Evolutionary conservation across 2,113 vertebrate genomes (phyloP).

Genomic region (Rattus rattus): DNA sequence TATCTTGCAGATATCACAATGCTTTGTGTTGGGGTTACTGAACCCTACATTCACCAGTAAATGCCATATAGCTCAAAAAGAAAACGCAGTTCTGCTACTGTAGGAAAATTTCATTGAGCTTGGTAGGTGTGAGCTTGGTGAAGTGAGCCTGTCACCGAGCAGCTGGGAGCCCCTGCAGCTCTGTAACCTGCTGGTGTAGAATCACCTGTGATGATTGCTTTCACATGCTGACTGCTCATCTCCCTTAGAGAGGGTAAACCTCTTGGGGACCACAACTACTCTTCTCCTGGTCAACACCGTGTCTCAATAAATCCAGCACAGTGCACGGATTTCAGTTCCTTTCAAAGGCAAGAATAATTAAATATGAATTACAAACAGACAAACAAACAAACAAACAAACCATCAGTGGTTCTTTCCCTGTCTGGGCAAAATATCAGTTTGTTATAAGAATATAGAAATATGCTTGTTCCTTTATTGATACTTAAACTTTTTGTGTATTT

Average conservation of each 20-base stretch:
- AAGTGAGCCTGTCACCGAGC: neutral
- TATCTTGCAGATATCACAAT: neutral
- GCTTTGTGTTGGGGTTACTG: slow-evolving; percentile 20
- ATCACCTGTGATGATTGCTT: neutral
- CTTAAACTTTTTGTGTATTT: neutral
- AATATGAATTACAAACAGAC: neutral
- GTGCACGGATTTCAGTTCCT: neutral
- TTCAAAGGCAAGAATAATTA: neutral
- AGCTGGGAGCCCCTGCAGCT: neutral
- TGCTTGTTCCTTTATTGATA: neutral
- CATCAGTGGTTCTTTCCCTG: neutral
- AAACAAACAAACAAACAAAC: neutral
- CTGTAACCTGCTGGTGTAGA: neutral
- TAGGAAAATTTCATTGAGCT: neutral
- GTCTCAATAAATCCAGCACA: neutral
- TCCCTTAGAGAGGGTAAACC: neutral
- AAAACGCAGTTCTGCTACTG: neutral
- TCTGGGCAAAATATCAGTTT: neutral
- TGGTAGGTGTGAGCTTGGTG: neutral
- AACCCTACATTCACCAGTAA: neutral
- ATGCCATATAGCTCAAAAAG: neutral
- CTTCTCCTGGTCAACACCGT: neutral
- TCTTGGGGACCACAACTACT: neutral
- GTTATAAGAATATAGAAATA: neutral
- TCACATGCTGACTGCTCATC: neutral